These are phyloP conservation scores for Microtus ochrogaster DNA, from an alignment of 2,113 vertebrate species.

Conservation along the genomic window DNA sequence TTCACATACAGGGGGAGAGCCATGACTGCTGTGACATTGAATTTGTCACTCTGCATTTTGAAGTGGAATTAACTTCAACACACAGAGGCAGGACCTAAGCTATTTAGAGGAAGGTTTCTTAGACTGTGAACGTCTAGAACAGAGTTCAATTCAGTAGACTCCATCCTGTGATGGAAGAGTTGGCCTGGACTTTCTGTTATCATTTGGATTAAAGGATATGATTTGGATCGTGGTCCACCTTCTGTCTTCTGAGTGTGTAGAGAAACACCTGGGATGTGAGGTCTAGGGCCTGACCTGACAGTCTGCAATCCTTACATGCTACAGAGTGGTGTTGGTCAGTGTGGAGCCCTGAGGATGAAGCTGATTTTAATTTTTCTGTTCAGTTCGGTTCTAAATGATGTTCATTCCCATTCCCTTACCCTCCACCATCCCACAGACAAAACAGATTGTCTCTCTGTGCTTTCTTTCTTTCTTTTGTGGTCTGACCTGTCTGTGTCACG, in stretches of 20 bases:
- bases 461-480: not conserved
- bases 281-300: not conserved
- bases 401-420: not conserved
- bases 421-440: not conserved
- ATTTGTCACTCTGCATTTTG: not conserved
- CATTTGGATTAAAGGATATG: not conserved
- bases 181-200: not conserved
- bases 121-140: not conserved
- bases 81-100: not conserved
- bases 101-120: not conserved
- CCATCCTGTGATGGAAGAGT: not conserved
- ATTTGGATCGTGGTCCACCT: not conserved
- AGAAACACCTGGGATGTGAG: not conserved
- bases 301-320: not conserved
- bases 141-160: not conserved
- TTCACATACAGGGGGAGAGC: not conserved
- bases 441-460: not conserved
- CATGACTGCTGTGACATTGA: not conserved
- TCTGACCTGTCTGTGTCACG: not conserved
- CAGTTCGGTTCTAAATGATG: not conserved
- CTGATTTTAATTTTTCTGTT: not conserved
- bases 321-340: accelerated
- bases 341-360: too few relatives aligned
- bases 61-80: constrained; percentile 24
- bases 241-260: not conserved